Conservation (phyloP, 2,113 vertebrate species). For the Indri indri region DNA sequence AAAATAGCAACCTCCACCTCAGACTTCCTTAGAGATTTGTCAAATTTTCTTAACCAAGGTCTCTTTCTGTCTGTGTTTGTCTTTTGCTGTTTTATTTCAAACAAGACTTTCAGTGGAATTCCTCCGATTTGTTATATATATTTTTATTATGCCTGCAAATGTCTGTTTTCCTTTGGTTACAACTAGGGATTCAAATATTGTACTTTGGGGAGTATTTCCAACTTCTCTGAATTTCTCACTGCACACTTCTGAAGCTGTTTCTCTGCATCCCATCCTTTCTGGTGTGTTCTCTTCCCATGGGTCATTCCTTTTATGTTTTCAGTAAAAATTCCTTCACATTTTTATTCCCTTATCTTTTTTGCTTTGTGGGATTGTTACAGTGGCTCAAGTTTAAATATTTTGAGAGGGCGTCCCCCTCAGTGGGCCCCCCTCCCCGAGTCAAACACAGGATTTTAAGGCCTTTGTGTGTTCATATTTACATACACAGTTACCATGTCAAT, state of each 20-base stretch:
- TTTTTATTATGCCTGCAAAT: neutral
- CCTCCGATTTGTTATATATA: neutral
- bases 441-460: neutral
- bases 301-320: constrained; percentile 25
- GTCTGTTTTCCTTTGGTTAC: neutral
- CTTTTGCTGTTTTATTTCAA: constrained; percentile 46
- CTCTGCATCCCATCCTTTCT: neutral
- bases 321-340: neutral
- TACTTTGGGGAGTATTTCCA: neutral
- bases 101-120: constrained; percentile 22
- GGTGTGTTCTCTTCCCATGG: neutral
- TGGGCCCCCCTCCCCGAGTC: neutral
- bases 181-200: neutral
- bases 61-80: neutral
- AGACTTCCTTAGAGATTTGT: constrained; percentile 26
- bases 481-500: neutral
- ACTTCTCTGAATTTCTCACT: constrained; percentile 15
- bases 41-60: neutral
- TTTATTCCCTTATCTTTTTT: neutral
- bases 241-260: neutral
- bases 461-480: neutral
- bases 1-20: neutral
- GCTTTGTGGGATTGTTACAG: neutral
- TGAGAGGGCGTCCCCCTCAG: neutral
- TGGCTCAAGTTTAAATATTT: constrained; percentile 12